Base-by-base conservation (phyloP, 2,797 vertebrate genomes). In the Salmo trutta region DNA sequence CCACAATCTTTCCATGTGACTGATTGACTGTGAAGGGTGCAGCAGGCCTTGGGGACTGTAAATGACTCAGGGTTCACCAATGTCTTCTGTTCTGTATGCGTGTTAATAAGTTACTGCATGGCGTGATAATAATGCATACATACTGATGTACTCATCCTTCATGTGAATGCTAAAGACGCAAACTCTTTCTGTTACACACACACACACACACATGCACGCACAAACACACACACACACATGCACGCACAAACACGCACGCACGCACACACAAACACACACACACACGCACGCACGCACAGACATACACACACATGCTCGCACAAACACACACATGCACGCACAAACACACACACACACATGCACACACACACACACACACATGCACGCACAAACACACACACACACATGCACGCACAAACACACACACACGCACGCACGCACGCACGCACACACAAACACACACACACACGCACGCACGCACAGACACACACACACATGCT, bases 51-150 rank as follows among this genome's bases (percentile, higher is more conserved):
- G 10, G 41, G 41, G 41, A 27, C 62, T 27, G 62, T 65, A 14
- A 65, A 65, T 21, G 3, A 14, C 64, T 85, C 84, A 19, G 7
- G 56, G 56, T n/a, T 88, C 84, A 89, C 86, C 91, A 82, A 14
- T 14, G 12, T 66, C 24, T 31, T 66, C 64, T 66, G 64, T 59
- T n/a, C 17, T 47, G 56, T 59, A 21, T 24, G 64, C 1, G 27
- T 15, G 5, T 14, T 67, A 29, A 2, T 67, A 67, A 29, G 5
- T 19, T 67, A 24, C 12, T 64, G 59, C 24, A 24, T 24, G 12
- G 21, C 12, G 7, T 64, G 21, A 64, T 12, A 27, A 4, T 64
- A 24, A 3, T 64, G 21, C 21, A 52, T 51, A 17, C 70, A 41
- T 52, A 15, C 41, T 71, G n/a, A 16, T 29, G 21, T 51, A 21